Conservation (phyloP, 2,888 invertebrate species). For the Gibbula magus region DNA sequence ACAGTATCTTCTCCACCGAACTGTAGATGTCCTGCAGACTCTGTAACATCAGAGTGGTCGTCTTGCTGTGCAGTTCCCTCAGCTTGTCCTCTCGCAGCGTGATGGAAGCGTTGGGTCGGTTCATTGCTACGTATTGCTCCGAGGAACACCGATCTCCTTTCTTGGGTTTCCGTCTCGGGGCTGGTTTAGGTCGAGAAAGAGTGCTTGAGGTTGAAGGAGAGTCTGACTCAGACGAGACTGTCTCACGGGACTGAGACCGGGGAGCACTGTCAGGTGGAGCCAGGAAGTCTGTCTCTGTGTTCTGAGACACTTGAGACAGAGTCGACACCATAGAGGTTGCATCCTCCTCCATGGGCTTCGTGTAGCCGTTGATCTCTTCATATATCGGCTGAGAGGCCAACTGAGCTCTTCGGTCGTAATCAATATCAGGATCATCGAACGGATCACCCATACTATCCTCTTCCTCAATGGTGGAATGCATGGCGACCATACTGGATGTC, state of each 20-base stretch:
- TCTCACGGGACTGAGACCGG: constrained; percentile 40
- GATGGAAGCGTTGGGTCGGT: constrained; percentile 60
- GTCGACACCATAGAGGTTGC: constrained; percentile 1
- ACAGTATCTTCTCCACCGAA: constrained; percentile 61
- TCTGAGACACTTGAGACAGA: constrained; percentile 24
- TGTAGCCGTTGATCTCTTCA: constrained; percentile 64
- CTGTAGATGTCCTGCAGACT: constrained; percentile 64
- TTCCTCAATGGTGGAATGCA: neutral
- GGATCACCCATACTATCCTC: constrained; percentile 13
- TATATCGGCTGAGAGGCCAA: constrained; percentile 68
- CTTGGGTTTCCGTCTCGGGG: constrained; percentile 58
- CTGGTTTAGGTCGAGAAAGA: constrained; percentile 60
- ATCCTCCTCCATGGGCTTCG: neutral
- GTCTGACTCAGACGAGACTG: constrained; percentile 47
- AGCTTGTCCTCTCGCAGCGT: constrained; percentile 60
- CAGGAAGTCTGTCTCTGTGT: constrained; percentile 32
- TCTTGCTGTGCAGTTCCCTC: constrained; percentile 56
- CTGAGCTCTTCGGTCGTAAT: constrained; percentile 54
- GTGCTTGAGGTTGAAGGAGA: constrained; percentile 57
- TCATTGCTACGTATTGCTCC: constrained; percentile 70
- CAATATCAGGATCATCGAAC: constrained; percentile 43
- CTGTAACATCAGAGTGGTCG: constrained; percentile 62
- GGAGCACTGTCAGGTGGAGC: constrained; percentile 38
- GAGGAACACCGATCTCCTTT: constrained; percentile 53
- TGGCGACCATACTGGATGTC: constrained; percentile 34